Base-by-base conservation (phyloP, 2,888 invertebrate genomes). In the Idaea straminata region DNA sequence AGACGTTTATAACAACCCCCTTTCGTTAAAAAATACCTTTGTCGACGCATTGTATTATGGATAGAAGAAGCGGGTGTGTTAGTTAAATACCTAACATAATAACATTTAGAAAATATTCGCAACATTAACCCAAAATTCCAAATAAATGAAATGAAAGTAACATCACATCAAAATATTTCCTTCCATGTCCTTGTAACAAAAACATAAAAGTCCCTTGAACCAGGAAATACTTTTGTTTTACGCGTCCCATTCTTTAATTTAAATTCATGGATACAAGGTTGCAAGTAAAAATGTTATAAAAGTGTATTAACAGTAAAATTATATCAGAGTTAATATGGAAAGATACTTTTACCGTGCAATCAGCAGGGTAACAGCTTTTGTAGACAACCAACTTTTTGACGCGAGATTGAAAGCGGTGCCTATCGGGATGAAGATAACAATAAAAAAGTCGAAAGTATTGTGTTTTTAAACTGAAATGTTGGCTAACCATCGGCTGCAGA, bases 291-390 rank as follows among this genome's bases (percentile, higher is more conserved):
- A 35, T 62, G 64, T 67, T 68, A 63, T 63, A 67, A 69, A 66
- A 69, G 59, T 64, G 61, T 66, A 59, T 69, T 65, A 69, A 69
- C 47, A 47, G 7, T 59, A 66, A 66, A 69, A 69, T 72, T 66
- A 71, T 75, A 64, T 16, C 62, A 62, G 34, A 57, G 63, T 65
- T 69, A 65, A 69, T 66, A 66, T 68, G 59, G 64, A 62, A 71
- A 74, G 70, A 65, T 69, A 69, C 69, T 70, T 78, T 73, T 72
- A 72, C 70, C 69, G 71, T 70, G 73, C 79, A 78, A 82, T 82
- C 78, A 81, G 66, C 65, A 72, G 69, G 73, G 76, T 47, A 13
- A 47, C 13, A 47, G 10, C 47, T 13, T 47, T 13, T 5, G 10
- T 13, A 47, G 47, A 47, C 47, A 13, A 10, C 6, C 5, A 4